phyloP scores from a whole-genome alignment of 1,140 invertebrate genomes.

The Ctenoplectra terminalis region DNA sequence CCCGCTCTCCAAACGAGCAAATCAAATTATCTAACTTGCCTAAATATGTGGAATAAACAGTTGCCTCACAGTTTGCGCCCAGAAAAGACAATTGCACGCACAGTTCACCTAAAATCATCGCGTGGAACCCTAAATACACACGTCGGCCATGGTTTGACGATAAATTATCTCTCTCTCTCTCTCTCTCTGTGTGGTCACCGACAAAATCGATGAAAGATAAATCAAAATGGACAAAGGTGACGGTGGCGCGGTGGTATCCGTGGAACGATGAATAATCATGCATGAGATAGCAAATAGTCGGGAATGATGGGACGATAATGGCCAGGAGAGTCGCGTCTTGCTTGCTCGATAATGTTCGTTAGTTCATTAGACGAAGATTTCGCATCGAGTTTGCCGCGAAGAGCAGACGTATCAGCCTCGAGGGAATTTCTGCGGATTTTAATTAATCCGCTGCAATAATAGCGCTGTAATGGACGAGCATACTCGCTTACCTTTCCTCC shows the following conservation, averaged over 20 bases:
- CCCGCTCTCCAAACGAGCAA: too few species aligned
- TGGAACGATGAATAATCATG: constrained; percentile 61
- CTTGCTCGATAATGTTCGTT: constrained; percentile 49
- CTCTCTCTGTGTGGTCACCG: background rate
- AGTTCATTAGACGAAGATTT: constrained; percentile 53
- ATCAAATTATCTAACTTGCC: too few species aligned
- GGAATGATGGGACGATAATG: constrained; percentile 50
- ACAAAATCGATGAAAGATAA: constrained; percentile 53
- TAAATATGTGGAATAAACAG: too few species aligned
- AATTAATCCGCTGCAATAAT: constrained; percentile 32
- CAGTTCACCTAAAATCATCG: too few species aligned
- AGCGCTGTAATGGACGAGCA: constrained; percentile 14
- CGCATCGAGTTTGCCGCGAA: constrained; percentile 32
- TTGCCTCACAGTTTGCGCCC: too few species aligned
- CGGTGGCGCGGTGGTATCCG: background rate
- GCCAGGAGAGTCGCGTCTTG: constrained; percentile 34
- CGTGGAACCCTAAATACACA: background rate
- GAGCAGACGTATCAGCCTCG: constrained; percentile 15
- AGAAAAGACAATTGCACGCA: too few species aligned
- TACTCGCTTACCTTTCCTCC: background rate
- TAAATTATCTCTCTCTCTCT: constrained; percentile 10
- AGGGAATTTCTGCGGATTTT: constrained; percentile 43
- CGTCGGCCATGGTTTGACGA: background rate
- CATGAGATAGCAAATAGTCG: constrained; percentile 46
- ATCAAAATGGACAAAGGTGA: constrained; percentile 51